Conservation (phyloP, 2,888 invertebrate genomes). For the Zaprionus obscuricornis region DNA sequence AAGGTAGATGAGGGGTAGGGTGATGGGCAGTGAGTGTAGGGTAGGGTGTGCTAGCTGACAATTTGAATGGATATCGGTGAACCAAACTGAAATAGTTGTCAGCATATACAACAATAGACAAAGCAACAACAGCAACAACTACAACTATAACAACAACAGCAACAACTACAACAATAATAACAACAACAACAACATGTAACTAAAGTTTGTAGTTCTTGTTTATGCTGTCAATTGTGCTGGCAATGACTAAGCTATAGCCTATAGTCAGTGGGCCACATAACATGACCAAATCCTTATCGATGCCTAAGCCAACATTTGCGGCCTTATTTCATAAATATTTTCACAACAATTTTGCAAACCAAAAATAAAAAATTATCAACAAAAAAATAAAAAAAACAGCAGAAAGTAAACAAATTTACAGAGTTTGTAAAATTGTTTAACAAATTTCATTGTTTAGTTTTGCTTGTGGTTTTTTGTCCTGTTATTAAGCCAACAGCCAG, state of each 20-base stretch:
- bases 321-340: conserved; percentile 29
- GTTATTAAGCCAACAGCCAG: conserved; percentile 58
- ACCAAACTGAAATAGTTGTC: conserved; percentile 58
- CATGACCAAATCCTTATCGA: conserved; percentile 31
- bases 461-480: conserved; percentile 43
- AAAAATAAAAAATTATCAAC: no score
- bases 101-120: conserved; percentile 39
- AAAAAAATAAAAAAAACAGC: conserved; percentile 3
- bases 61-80: conserved; percentile 56
- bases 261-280: conserved; percentile 23
- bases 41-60: no score
- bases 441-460: conserved; percentile 41
- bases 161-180: no score
- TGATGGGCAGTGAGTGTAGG: no score
- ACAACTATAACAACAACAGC: no score
- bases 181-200: no score
- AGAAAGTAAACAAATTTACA: conserved; percentile 4
- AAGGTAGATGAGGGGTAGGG: neutral
- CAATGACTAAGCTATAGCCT: conserved; percentile 17
- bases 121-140: no score
- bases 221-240: conserved; percentile 57
- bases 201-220: conserved; percentile 39
- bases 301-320: conserved; percentile 21
- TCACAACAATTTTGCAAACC: no score
- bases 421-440: conserved; percentile 28